A percentile compares a stretch with the other conserved stretches of the same genome.
Conservation (phyloP, 2,888 invertebrate genomes). For the Pristionchus mayeri region DNA sequence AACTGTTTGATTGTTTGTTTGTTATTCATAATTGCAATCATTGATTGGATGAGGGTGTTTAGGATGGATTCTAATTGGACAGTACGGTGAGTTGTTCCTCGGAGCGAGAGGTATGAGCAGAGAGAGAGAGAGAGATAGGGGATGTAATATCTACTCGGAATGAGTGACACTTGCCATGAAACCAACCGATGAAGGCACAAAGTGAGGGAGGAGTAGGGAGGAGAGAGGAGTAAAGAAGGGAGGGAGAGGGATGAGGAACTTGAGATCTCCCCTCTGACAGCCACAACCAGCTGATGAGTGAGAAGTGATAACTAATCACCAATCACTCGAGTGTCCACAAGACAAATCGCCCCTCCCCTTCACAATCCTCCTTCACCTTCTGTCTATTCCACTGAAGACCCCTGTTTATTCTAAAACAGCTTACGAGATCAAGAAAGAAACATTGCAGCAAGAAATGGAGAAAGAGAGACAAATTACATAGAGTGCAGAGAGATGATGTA, state of each 20-base stretch:
- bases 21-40: too few species aligned
- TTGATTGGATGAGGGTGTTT: too few species aligned
- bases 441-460: not conserved
- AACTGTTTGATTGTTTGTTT: too few species aligned
- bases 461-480: slow-evolving; percentile 28
- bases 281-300: not conserved
- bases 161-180: slow-evolving; percentile 46
- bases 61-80: too few species aligned
- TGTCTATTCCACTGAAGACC: too few species aligned
- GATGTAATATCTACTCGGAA: slow-evolving; percentile 45
- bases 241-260: slow-evolving; percentile 13
- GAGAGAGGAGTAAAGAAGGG: slow-evolving; percentile 8
- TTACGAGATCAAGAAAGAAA: not conserved
- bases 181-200: slow-evolving; percentile 26
- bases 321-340: not conserved
- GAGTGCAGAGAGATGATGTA: slow-evolving; percentile 7
- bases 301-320: slow-evolving; percentile 1
- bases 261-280: not conserved
- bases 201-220: not conserved
- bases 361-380: not conserved
- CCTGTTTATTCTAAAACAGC: slow-evolving; percentile 19
- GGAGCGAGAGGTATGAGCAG: not conserved
- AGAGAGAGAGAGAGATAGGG: not conserved
- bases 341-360: not conserved
- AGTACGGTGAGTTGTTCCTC: not conserved